phyloP scores from a whole-genome alignment of 2,113 vertebrate species.

The Puntigrus tetrazona region DNA sequence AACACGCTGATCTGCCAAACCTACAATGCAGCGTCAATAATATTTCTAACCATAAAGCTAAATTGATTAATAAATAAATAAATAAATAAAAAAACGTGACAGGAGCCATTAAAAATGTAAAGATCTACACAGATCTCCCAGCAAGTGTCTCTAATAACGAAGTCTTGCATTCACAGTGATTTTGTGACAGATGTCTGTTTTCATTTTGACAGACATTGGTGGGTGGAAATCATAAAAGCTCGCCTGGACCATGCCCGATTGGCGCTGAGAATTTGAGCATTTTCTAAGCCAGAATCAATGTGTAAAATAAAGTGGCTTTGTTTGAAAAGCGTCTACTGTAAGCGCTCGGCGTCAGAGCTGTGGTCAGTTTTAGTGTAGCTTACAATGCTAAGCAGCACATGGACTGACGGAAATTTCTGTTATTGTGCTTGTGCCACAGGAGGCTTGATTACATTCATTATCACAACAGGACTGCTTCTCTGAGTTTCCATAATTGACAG shows the following conservation, averaged over 20 bases:
- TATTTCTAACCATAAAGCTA: not conserved
- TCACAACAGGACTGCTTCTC: conserved; percentile 55
- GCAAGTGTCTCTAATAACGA: not conserved
- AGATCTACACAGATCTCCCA: not conserved
- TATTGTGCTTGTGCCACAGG: conserved; percentile 58
- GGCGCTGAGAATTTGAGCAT: not conserved
- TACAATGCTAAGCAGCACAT: conserved; percentile 39
- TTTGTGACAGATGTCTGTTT: conserved; percentile 28
- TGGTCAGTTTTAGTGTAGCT: conserved; percentile 46
- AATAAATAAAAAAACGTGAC: not conserved
- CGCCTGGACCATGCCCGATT: not conserved
- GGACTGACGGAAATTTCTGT: conserved; percentile 45
- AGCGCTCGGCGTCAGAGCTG: not conserved
- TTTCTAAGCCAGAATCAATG: conserved; percentile 4
- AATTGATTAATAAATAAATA: not conserved
- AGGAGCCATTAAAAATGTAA: not conserved
- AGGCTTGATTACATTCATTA: conserved; percentile 66
- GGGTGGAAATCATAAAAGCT: conserved; percentile 25
- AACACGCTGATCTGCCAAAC: not conserved
- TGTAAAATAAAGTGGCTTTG: not conserved
- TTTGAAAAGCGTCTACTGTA: not conserved
- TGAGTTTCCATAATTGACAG: conserved; percentile 62
- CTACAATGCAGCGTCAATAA: not conserved
- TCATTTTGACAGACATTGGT: not conserved
- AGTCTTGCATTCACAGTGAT: conserved; percentile 1